A percentile compares a stretch with the other conserved stretches of the same genome.
Evolutionary conservation across 2,888 invertebrate genomes (phyloP).

Genomic region (Drosophila nr. perissopoda): DNA sequence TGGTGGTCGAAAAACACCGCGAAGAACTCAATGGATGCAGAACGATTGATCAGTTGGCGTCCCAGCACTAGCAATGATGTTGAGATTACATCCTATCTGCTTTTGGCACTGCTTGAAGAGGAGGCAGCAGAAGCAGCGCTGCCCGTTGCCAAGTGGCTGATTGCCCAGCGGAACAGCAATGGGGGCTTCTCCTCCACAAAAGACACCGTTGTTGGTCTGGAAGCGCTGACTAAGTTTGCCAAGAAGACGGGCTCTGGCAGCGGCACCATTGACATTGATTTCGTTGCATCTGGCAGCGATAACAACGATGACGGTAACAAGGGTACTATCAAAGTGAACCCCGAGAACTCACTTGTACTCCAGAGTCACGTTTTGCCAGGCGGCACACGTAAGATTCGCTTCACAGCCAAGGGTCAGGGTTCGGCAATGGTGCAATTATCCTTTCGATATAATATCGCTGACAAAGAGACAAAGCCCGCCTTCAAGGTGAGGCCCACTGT

Average conservation of each 20-base stretch:
- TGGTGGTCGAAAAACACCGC: slow-evolving; percentile 91
- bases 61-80: slow-evolving; percentile 88
- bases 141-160: slow-evolving; percentile 90
- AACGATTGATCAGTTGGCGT: slow-evolving; percentile 77
- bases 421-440: slow-evolving; percentile 91
- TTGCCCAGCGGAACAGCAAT: slow-evolving; percentile 88
- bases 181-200: slow-evolving; percentile 92
- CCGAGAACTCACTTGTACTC: slow-evolving; percentile 92
- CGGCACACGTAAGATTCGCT: slow-evolving; percentile 87
- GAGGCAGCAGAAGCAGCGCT: slow-evolving; percentile 74
- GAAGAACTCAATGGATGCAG: slow-evolving; percentile 70
- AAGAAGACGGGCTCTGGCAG: slow-evolving; percentile 86
- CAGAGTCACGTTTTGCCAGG: slow-evolving; percentile 88
- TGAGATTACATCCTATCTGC: slow-evolving; percentile 95
- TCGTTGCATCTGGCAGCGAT: slow-evolving; percentile 51
- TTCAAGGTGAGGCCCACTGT: slow-evolving; percentile 94
- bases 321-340: slow-evolving; percentile 86
- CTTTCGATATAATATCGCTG: slow-evolving; percentile 93
- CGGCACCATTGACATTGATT: slow-evolving; percentile 77
- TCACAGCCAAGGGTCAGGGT: slow-evolving; percentile 92
- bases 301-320: slow-evolving; percentile 44
- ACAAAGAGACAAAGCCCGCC: slow-evolving; percentile 94
- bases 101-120: slow-evolving; percentile 88
- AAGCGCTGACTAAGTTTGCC: slow-evolving; percentile 89
- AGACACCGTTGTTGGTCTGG: slow-evolving; percentile 91